Conservation (phyloP, 1,140 invertebrate genomes). For the Camponotus vicinus region DNA sequence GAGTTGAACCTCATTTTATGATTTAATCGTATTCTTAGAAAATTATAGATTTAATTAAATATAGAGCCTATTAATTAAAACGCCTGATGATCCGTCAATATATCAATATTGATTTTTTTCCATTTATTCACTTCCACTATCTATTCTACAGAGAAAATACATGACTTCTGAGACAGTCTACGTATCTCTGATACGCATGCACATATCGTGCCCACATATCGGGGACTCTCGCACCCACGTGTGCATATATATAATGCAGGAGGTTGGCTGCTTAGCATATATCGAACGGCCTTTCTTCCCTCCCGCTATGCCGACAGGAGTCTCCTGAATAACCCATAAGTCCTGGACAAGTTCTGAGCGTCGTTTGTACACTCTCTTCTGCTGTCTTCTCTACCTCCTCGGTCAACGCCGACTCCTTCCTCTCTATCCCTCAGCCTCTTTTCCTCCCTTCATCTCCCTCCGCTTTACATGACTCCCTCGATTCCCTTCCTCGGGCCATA, state of each 20-base stretch:
- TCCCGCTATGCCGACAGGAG: constrained; percentile 55
- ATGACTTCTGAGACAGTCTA: background rate
- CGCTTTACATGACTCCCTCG: constrained; percentile 30
- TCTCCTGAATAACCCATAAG: constrained; percentile 81
- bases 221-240: constrained; percentile 62
- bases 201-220: constrained; percentile 8
- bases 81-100: background rate
- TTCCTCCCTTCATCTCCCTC: constrained; percentile 37
- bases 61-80: background rate
- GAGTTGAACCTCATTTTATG: background rate
- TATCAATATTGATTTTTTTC: background rate
- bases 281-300: constrained; percentile 71
- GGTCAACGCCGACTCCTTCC: constrained; percentile 41
- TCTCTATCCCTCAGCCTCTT: constrained; percentile 19
- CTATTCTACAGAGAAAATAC: background rate
- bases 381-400: constrained; percentile 27
- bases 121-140: background rate
- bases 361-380: constrained; percentile 69
- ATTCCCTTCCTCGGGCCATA: constrained; percentile 59
- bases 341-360: constrained; percentile 70
- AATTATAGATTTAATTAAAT: background rate
- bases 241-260: constrained; percentile 63
- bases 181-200: constrained; percentile 42
- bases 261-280: constrained; percentile 78
- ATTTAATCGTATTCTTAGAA: background rate